Base-by-base conservation (phyloP, 2,797 vertebrate genomes). In the Poecilia gillii region DNA sequence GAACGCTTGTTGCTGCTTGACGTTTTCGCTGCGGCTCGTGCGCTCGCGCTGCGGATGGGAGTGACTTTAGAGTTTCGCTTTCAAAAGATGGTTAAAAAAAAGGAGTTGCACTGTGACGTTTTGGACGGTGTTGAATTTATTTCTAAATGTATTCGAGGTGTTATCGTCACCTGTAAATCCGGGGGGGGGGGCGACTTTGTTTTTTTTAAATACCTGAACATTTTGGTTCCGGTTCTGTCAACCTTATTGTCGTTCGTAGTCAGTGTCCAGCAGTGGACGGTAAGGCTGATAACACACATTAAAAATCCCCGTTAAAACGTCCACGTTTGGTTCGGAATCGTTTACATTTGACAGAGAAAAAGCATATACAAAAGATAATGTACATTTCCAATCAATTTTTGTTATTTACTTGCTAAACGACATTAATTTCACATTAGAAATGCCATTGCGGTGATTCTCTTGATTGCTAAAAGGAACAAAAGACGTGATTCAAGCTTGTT, bases 1-100 rank as follows among this genome's bases (percentile, higher is more conserved):
- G 83, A 77, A 88, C 84, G 86, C 91, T 91, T 90, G 92, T 92
- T 91, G 91, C 90, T 87, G 72, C 49, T 51, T 2, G 25, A 83
- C 66, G 23, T 68, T 41, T 25, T 20, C 20, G 66, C 66, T 6
- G 66, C 39, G 66, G 66, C 39, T 68, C 33, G 64, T 72, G 45
- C 20, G 20, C 51, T 70, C 72, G 49, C 79, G 16, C 31, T 85
- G 84, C 86, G 39, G 78, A 83, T 79, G 47, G 47, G 64, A 76
- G 49, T 39, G 74, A 82, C 81, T 85, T 88, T 78, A 11, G 83
- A 71, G 41, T 46, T 41, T 25, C 36, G 33, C 8, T 68, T 70
- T 71, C 41, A 71, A 16, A 28, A 14, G 41, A n/a, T 2, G 68
- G 7, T 43, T n/a, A 45, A n/a, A 25, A 1, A n/a, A 20, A n/a